Percentiles rank a stretch among this genome's conserved stretches.
Evolutionary conservation across 2,797 vertebrate species (phyloP).

Genomic region (Neosilurus mollespiculum): DNA sequence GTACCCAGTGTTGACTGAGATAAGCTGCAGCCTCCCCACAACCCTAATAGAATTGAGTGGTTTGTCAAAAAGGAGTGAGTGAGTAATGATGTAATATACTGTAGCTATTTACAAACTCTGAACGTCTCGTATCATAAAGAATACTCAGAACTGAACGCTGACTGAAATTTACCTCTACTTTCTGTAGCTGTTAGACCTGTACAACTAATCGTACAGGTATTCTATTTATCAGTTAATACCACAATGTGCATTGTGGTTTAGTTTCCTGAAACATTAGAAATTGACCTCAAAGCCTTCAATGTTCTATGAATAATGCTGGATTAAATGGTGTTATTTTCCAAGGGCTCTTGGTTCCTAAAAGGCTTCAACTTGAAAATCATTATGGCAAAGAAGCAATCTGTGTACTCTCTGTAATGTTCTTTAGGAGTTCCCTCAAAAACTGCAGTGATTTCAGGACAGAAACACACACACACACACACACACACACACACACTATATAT

Average conservation of each 20-base stretch:
- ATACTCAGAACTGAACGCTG: neutral
- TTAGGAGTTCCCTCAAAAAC: neutral
- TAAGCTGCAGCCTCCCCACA: too few species aligned
- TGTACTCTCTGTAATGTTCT: neutral
- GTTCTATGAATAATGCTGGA: neutral
- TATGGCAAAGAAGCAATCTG: neutral
- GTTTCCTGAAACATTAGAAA: neutral
- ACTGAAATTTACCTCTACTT: neutral
- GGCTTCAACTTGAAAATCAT: neutral
- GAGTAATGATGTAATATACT: neutral
- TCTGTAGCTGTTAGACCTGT: neutral
- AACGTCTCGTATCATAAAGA: neutral
- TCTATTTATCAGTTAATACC: neutral
- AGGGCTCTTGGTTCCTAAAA: neutral
- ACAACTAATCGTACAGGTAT: too few species aligned
- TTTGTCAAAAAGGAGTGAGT: too few species aligned
- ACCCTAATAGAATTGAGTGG: too few species aligned
- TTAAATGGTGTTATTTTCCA: neutral
- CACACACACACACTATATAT: too few species aligned
- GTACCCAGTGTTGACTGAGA: too few species aligned
- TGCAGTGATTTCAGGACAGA: neutral
- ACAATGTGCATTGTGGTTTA: neutral
- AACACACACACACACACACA: too few species aligned
- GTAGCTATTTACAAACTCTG: neutral
- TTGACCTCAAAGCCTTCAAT: neutral